Evolutionary conservation across 2,797 vertebrate species (phyloP).

Genomic region (Tapirus indicus): DNA sequence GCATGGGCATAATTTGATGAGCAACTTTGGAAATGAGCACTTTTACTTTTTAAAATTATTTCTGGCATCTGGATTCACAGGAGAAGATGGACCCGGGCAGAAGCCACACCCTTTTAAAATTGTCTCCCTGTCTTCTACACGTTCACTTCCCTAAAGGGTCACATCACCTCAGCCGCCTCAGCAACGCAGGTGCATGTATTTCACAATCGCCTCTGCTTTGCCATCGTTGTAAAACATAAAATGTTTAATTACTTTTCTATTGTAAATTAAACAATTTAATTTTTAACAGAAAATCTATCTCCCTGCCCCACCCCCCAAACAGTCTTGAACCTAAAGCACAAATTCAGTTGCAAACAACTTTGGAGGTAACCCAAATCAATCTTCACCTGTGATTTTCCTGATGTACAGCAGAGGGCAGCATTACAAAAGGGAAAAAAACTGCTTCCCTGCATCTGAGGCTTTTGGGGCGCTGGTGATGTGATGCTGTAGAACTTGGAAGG

Average conservation of each 20-base stretch:
- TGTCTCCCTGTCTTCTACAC: background rate
- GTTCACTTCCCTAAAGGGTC: background rate
- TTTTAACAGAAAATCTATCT: background rate
- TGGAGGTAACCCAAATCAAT: background rate
- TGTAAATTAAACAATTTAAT: background rate
- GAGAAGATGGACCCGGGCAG: background rate
- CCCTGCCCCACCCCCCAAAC: no score
- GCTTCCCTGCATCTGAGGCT: background rate
- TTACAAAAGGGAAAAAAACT: background rate
- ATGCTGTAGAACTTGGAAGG: background rate
- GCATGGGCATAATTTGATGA: background rate
- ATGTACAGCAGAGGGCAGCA: slow-evolving; percentile 71
- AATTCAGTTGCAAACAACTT: background rate
- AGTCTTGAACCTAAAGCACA: background rate
- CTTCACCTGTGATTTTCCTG: background rate
- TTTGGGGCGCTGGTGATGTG: no score
- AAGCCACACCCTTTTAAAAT: background rate
- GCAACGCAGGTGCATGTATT: no score
- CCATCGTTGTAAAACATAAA: background rate
- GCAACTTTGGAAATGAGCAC: background rate
- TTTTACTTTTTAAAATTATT: slow-evolving; percentile 1
- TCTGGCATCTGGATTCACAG: background rate
- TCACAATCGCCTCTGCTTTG: background rate
- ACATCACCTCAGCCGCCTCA: background rate
- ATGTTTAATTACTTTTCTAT: background rate